Evolutionary conservation across 2,797 vertebrate species (phyloP), one percentile per base, ranked within the genome.

Genomic region (Onychomys leucogaster): DNA sequence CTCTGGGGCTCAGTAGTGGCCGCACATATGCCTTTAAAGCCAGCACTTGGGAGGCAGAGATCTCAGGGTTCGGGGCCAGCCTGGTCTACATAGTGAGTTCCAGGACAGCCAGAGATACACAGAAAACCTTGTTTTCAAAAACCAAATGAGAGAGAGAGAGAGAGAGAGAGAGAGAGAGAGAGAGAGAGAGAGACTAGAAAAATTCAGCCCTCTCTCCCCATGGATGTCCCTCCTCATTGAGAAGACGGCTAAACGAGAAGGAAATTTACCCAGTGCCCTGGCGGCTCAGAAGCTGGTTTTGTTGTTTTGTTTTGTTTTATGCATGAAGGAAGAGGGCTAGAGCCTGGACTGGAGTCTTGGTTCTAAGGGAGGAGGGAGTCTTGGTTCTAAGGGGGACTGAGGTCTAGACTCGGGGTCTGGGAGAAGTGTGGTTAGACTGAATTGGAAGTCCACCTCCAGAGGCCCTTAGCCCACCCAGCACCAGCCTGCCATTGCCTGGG

Each of bases 1-100:
- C 21, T 75, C 21, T 41, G 25, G 37, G 23, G 37, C 37, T 2
- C 71, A 73, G 21, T 12, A 21, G 21, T 41, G 71, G 21, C 21
- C 1, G 37, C 5, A 5, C 5, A 73, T 0, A 73, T 0, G 0
- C 37, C 2, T 75, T 41, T 75, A 75, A 43, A 25, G 21, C 37
- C 71, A 75, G 37, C 41, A 43, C 37, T 43, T 12, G 21, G 71
- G 71, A 6, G 71, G 71, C 71, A 75, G 71, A 73, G 71, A 43
- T 75, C 37, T 75, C 71, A 75, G 71, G 71, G 37, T 13, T 75
- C 23, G 0, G 43, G 71, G 21, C 23, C 0, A 75, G 71, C 71
- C 37, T 43, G 17, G 34, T 71, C 67, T 71, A 17, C 17, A 3
- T 2, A 37, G 67, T 21, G n/a, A 21, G 17, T n/a, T 71, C n/a